Base-by-base conservation (phyloP, 2,113 vertebrate genomes). In the Gymnogyps californianus region DNA sequence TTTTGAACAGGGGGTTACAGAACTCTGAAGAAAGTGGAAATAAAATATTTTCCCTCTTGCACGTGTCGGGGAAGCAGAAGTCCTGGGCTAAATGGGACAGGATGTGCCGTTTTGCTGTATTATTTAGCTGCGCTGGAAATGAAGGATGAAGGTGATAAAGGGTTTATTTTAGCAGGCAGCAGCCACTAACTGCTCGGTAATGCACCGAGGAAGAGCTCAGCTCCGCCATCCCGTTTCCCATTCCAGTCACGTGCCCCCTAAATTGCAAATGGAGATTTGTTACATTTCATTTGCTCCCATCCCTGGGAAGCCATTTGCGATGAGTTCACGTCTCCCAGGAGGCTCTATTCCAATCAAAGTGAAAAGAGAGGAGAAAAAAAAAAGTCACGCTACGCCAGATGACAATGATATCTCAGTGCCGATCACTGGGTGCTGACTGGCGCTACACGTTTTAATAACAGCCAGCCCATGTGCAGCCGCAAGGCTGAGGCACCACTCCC, bases 211-310 rank as follows among this genome's bases (percentile, higher is more conserved):
- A 86, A 82, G n/a, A 74, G 83, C 98, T 97, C 91, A 92, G 98
- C 96, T 90, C 95, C 65, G 10, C 93, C 97, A 90, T 97, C 98
- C 98, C 98, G 90, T 98, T 99, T 98, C 98, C 98, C 98, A 98
- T 98, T 96, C 98, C 97, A 96, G 98, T 98, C 94, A 96, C 98
- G 98, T 76, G 97, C 96, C 76, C 90, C 95, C 94, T 96, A 98
- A 98, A 98, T 98, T 98, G 98, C 98, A 98, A 98, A 98, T 98
- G 98, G 98, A 98, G 98, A 99, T 99, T 99, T 99, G 98, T 99
- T 98, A 98, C 99, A 98, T 98, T 99, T 98, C 98, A 98, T 98
- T 99, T 98, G 98, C 98, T 98, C 92, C 98, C 95, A 85, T 98
- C 98, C 98, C 98, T 88, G 95, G 97, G 97, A 98, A 97, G 97